These are phyloP conservation scores for Ptychoptera albimana DNA, from an alignment of 2,888 invertebrate genomes.

Conservation along the genomic window DNA sequence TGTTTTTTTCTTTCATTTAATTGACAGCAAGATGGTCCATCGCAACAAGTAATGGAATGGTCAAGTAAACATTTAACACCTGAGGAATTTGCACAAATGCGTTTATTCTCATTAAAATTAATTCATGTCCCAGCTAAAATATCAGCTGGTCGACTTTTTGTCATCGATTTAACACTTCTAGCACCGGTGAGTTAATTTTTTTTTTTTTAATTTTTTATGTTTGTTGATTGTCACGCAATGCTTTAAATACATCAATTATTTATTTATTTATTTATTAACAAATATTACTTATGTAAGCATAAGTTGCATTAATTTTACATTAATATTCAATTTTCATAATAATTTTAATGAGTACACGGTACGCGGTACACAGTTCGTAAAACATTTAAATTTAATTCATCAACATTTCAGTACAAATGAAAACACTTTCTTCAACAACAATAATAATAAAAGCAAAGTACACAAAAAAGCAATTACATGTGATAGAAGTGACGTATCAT, in stretches of 20 bases:
- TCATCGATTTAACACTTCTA: constrained; percentile 1
- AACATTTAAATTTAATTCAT: too few species aligned
- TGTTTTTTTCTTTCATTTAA: neutral
- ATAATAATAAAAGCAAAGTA: too few species aligned
- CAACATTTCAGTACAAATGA: too few species aligned
- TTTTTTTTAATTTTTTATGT: neutral
- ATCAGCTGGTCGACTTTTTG: constrained; percentile 4
- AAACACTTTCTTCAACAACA: too few species aligned
- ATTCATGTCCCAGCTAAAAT: constrained; percentile 2
- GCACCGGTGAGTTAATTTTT: constrained; percentile 4
- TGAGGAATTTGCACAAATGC: constrained; percentile 3
- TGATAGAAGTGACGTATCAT: too few species aligned
- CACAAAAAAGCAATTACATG: too few species aligned
- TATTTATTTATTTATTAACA: too few species aligned
- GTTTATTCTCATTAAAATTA: constrained; percentile 3
- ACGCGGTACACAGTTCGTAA: too few species aligned
- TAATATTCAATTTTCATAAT: neutral
- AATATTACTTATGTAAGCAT: neutral
- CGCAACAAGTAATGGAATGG: neutral
- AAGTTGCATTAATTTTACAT: neutral
- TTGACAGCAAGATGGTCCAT: neutral
- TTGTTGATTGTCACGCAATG: too few species aligned
- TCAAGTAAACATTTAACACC: constrained; percentile 2
- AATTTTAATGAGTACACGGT: too few species aligned
- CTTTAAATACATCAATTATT: too few species aligned